phyloP scores from a whole-genome alignment of 2,888 invertebrate species.

The Orthosia incerta region DNA sequence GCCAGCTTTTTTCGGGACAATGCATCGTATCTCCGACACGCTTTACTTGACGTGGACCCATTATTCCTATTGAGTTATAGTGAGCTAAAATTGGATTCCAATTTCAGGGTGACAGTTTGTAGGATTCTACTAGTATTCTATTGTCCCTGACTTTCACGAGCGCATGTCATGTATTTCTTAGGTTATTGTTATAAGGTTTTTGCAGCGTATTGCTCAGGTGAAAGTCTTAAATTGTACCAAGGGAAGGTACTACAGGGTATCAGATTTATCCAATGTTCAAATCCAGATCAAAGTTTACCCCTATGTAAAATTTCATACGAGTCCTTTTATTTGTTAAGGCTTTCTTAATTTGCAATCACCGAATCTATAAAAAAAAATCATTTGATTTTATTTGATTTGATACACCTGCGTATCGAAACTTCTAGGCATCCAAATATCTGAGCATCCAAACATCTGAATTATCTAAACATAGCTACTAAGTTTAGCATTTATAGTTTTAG shows the following conservation, averaged over 20 bases:
- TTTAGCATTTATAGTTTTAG: not conserved
- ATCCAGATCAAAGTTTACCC: not conserved
- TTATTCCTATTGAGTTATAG: constrained; percentile 66
- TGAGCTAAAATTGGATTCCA: constrained; percentile 60
- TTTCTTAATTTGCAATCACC: not conserved
- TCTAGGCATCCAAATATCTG: too few relatives aligned
- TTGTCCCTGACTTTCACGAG: not conserved
- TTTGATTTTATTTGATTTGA: not conserved
- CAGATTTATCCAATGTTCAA: not conserved
- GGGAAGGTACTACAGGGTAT: too few relatives aligned
- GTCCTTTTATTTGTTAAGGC: not conserved
- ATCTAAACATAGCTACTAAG: not conserved
- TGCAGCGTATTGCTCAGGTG: too few relatives aligned
- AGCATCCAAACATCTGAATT: too few relatives aligned
- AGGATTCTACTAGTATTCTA: constrained; percentile 46
- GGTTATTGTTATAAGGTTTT: not conserved
- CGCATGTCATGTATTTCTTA: not conserved
- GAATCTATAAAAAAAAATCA: not conserved
- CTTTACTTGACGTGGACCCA: constrained; percentile 48
- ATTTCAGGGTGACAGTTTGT: constrained; percentile 52
- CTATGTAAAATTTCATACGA: not conserved
- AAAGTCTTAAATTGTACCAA: not conserved
- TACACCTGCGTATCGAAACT: not conserved
- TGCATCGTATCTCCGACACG: constrained; percentile 47
- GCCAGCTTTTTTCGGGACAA: constrained; percentile 57